phyloP scores from a whole-genome alignment of 2,797 vertebrate genomes.

The Microtus obscurus region DNA sequence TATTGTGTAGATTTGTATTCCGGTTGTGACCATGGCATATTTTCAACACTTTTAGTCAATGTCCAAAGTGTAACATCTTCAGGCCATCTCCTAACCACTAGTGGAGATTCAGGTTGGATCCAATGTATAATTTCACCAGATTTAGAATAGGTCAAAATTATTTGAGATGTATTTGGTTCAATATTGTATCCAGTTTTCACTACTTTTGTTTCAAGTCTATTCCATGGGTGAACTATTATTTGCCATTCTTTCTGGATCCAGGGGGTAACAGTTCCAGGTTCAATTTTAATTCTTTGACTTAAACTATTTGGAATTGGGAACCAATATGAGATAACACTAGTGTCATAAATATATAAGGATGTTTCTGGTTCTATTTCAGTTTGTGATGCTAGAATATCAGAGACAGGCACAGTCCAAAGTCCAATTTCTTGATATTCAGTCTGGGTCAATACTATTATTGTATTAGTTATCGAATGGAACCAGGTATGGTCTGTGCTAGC shows the following conservation, averaged over 20 bases:
- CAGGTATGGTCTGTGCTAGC: fast-evolving
- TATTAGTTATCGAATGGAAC: not conserved
- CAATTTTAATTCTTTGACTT: not conserved
- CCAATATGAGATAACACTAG: not conserved
- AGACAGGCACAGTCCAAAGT: not conserved
- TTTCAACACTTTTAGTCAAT: not conserved
- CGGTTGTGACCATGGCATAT: not conserved
- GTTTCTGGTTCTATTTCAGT: not conserved
- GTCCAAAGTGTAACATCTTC: not conserved
- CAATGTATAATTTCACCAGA: not conserved
- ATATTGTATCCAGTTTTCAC: not conserved
- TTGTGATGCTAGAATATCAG: not conserved
- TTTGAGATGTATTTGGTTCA: not conserved
- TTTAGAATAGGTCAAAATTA: not conserved
- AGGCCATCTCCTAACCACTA: not conserved
- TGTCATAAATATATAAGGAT: not conserved
- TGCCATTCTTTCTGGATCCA: not conserved
- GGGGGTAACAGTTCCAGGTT: not conserved
- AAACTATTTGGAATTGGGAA: not conserved
- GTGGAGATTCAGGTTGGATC: not conserved
- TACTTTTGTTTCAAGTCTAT: not conserved
- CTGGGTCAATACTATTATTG: not conserved
- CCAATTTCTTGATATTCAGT: not conserved
- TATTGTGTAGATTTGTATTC: not conserved
- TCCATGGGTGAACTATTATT: not conserved